Conservation (phyloP, 2,113 vertebrate species). For the Halichoerus grypus region DNA sequence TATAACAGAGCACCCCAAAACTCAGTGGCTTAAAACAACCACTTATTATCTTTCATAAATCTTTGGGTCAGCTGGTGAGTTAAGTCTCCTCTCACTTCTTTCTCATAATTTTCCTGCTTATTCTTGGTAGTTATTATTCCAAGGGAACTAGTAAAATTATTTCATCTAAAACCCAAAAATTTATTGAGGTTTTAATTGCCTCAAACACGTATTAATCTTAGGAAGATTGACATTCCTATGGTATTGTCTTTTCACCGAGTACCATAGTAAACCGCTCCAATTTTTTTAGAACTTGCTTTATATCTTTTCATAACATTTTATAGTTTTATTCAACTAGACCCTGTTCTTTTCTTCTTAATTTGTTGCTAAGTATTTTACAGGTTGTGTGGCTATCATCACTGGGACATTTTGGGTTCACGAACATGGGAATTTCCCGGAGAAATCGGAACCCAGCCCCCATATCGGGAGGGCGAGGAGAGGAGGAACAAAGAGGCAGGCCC, state of each 20-base stretch:
- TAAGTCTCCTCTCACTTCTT: not conserved
- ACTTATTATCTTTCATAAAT: not conserved
- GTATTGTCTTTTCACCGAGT: not conserved
- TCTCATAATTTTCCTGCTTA: not conserved
- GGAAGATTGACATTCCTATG: not conserved
- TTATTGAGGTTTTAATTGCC: not conserved
- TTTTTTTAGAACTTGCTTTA: not conserved
- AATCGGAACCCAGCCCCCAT: not conserved
- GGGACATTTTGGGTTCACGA: not conserved
- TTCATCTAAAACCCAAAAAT: not conserved
- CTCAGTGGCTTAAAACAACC: not conserved
- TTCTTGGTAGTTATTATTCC: slow-evolving; percentile 1
- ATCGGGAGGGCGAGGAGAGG: not conserved
- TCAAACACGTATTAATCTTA: not conserved
- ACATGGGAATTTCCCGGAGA: not conserved
- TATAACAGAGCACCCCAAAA: not conserved
- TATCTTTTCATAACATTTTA: not conserved
- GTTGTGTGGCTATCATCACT: not conserved
- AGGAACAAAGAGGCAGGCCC: not conserved
- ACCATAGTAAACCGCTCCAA: not conserved
- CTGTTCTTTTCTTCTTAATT: slow-evolving; percentile 12
- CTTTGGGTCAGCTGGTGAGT: not conserved
- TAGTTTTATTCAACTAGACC: not conserved
- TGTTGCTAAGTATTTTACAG: not conserved
- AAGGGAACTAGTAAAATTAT: slow-evolving; percentile 16